Evolutionary conservation across 1,140 invertebrate species (phyloP).

Genomic region (Procambarus clarkii): DNA sequence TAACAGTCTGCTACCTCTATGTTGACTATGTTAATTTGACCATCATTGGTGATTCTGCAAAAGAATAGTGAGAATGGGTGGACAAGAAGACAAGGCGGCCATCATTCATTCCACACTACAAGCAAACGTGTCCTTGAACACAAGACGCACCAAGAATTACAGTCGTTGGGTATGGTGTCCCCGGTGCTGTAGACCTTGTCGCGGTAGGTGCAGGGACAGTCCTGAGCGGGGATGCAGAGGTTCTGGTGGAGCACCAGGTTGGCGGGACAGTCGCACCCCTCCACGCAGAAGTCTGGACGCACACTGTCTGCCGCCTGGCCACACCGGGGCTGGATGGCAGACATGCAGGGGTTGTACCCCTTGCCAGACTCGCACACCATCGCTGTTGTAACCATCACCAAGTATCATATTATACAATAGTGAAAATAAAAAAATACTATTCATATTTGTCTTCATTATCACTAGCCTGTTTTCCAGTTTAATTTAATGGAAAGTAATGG

Average conservation of each 20-base stretch:
- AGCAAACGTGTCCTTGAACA: too few relatives aligned
- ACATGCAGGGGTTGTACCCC: constrained; percentile 83
- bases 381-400: constrained; percentile 77
- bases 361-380: constrained; percentile 83
- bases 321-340: constrained; percentile 79
- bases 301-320: constrained; percentile 74
- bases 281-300: constrained; percentile 82
- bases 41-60: too few relatives aligned
- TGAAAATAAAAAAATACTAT: not conserved
- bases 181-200: constrained; percentile 87
- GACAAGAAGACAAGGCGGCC: too few relatives aligned
- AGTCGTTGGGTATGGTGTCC: constrained; percentile 84
- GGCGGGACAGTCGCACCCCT: constrained; percentile 90
- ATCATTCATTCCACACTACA: too few relatives aligned
- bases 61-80: too few relatives aligned
- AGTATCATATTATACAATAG: constrained; percentile 32
- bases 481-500: too few relatives aligned
- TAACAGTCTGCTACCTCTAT: too few relatives aligned
- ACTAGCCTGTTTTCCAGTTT: not conserved
- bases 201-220: constrained; percentile 86
- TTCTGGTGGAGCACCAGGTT: constrained; percentile 85
- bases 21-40: too few relatives aligned
- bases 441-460: not conserved
- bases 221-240: constrained; percentile 84
- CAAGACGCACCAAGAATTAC: constrained; percentile 85